Conservation (phyloP, 2,113 vertebrate genomes). For the Oryctolagus cuniculus region mOryCun1.1 NC_091433.1:26946501-26947000, state of each 20-base stretch:
- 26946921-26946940: neutral
- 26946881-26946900: rapidly evolving
- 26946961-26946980: neutral
- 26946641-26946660: neutral
- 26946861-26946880: neutral
- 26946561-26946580: neutral
- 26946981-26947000: neutral
- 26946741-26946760: neutral
- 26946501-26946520: neutral
- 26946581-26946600: neutral
- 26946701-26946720: neutral
- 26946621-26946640: neutral
- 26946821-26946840: neutral
- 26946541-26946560: neutral
- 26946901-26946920: neutral
- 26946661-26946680: neutral
- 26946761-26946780: neutral
- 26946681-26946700: neutral
- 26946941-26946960: neutral
- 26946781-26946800: neutral
- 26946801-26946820: neutral
- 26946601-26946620: neutral
- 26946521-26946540: neutral
- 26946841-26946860: neutral
- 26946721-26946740: neutral